phyloP scores from a whole-genome alignment of 92 coral and sea anemone species.

The Virgularia gustaviana region DNA sequence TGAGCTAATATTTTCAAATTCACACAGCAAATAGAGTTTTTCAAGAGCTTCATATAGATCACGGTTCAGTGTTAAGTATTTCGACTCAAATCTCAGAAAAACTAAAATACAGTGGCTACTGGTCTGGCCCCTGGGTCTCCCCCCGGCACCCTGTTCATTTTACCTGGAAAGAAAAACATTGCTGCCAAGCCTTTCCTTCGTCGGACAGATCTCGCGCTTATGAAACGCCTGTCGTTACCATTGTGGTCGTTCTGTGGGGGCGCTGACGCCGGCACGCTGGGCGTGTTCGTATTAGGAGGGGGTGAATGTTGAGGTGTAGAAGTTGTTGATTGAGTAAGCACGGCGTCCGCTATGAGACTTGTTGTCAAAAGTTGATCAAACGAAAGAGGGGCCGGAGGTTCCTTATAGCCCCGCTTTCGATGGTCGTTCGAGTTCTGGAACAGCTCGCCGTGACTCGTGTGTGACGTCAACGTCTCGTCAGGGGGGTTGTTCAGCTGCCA shows the following conservation, averaged over 20 bases:
- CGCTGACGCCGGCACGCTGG: slow-evolving; percentile 34
- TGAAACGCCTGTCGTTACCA: slow-evolving; percentile 48
- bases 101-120: no score
- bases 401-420: slow-evolving; percentile 27
- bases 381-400: slow-evolving; percentile 35
- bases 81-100: no score
- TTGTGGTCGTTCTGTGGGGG: slow-evolving; percentile 54
- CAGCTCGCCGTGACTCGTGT: slow-evolving; percentile 85
- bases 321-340: slow-evolving; percentile 73
- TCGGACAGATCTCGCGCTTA: slow-evolving; percentile 43
- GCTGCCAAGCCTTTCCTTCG: slow-evolving; percentile 46
- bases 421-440: slow-evolving; percentile 60
- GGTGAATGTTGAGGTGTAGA: slow-evolving; percentile 95
- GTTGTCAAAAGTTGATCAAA: slow-evolving; percentile 26
- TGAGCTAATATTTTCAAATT: no score
- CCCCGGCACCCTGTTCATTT: background rate
- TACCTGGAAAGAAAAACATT: slow-evolving; percentile 44
- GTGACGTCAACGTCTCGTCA: slow-evolving; percentile 49
- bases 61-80: no score
- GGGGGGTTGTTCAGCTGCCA: slow-evolving; percentile 59
- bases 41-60: no score
- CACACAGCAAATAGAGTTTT: no score
- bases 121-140: no score
- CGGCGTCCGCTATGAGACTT: slow-evolving; percentile 59
- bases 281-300: slow-evolving; percentile 33